Evolutionary conservation across 1,140 invertebrate genomes (phyloP).

Genomic region (Orchestia grillus): DNA sequence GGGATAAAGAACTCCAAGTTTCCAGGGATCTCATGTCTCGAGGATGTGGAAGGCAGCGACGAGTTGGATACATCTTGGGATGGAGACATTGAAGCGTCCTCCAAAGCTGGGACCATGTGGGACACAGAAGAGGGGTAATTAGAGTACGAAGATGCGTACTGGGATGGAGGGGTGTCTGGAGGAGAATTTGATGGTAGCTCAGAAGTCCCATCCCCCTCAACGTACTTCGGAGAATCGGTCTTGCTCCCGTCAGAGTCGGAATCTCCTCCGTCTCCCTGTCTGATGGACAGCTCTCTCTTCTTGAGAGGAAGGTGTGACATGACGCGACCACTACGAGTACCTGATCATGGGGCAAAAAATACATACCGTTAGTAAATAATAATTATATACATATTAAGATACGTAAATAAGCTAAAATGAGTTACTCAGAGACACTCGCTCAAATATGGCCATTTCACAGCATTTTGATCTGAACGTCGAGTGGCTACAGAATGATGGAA

Average conservation of each 20-base stretch:
- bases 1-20: slow-evolving; percentile 2
- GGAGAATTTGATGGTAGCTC: background rate
- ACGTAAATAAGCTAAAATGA: no score
- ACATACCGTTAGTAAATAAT: background rate
- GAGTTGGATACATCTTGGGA: background rate
- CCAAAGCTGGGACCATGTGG: background rate
- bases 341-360: background rate
- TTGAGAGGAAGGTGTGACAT: slow-evolving; percentile 40
- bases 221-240: slow-evolving; percentile 5
- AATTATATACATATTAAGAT: background rate
- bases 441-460: no score
- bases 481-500: no score
- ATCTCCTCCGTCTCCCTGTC: background rate
- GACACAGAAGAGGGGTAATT: slow-evolving; percentile 19
- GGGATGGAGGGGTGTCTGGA: slow-evolving; percentile 21
- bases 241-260: background rate
- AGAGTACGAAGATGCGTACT: slow-evolving; percentile 13
- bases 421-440: no score
- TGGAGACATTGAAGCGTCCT: slow-evolving; percentile 15
- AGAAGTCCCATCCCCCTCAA: background rate
- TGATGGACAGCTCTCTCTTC: background rate
- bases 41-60: background rate
- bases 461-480: no score
- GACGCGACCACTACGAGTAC: background rate
- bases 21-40: background rate